These are phyloP conservation scores for Choloepus hoffmanni DNA, from an alignment of 2,113 vertebrate species.

Conservation along the genomic window DNA sequence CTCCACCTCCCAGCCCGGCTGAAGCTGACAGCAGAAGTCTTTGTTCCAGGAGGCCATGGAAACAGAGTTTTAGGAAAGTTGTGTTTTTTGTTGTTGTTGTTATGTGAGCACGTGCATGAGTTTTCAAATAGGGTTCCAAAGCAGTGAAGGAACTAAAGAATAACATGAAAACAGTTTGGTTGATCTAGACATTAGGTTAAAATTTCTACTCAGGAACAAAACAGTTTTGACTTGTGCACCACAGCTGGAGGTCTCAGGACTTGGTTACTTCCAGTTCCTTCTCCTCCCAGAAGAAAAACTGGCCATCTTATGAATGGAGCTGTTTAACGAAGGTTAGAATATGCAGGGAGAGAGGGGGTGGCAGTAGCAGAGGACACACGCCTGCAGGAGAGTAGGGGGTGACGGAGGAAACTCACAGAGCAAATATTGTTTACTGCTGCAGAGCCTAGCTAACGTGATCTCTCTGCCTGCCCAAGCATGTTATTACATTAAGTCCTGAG, in stretches of 20 bases:
- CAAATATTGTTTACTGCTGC: conserved; percentile 63
- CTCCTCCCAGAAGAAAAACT: background rate
- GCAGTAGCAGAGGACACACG: background rate
- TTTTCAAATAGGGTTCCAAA: background rate
- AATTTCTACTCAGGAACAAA: background rate
- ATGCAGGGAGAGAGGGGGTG: conserved; percentile 40
- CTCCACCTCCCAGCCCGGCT: background rate
- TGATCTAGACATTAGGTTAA: background rate
- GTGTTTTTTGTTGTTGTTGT: background rate
- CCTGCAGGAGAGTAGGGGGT: background rate
- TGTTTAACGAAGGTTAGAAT: conserved; percentile 45
- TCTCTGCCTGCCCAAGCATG: conserved; percentile 66
- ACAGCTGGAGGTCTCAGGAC: background rate
- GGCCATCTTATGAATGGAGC: conserved; percentile 56
- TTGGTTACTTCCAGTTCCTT: background rate
- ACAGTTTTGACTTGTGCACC: background rate
- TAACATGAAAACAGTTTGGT: background rate
- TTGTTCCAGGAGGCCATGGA: background rate
- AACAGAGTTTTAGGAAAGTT: background rate
- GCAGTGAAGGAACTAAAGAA: background rate
- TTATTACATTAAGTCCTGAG: conserved; percentile 64
- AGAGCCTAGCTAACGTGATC: conserved; percentile 5
- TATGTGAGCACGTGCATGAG: background rate
- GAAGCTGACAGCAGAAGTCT: background rate
- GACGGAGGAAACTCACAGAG: conserved; percentile 60